Conservation (phyloP, 2,113 vertebrate genomes). For the Oreotragus oreotragus region DNA sequence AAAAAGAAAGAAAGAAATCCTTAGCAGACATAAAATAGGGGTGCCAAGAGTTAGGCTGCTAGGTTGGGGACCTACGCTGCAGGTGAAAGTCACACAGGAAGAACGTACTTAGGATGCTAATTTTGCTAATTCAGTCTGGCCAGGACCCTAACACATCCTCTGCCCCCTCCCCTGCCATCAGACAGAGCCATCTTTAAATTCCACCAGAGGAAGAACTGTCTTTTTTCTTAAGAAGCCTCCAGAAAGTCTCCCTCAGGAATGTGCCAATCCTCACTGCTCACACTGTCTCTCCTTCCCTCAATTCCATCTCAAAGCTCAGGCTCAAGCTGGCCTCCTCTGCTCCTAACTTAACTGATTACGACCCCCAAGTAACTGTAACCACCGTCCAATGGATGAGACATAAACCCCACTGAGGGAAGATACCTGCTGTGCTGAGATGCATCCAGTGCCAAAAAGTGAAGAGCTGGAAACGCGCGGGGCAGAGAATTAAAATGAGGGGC, state of each 20-base stretch:
- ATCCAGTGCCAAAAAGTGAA: constrained; percentile 94
- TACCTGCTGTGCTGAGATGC: constrained; percentile 99
- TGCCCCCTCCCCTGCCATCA: neutral
- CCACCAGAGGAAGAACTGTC: neutral
- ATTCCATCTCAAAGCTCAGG: neutral
- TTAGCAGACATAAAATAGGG: neutral
- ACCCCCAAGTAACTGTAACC: neutral
- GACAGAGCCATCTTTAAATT: neutral
- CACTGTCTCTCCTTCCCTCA: neutral
- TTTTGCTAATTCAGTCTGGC: neutral
- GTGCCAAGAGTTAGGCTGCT: neutral
- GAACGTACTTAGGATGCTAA: neutral
- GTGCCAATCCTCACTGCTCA: neutral
- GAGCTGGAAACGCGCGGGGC: constrained; percentile 92
- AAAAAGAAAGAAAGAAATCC: neutral
- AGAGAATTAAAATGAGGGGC: constrained; percentile 97
- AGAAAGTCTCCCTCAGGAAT: neutral
- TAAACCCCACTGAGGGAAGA: constrained; percentile 69
- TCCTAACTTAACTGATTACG: neutral
- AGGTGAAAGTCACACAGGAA: neutral
- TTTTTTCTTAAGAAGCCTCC: neutral
- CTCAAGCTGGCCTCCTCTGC: neutral
- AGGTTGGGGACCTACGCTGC: neutral
- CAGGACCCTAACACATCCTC: neutral
- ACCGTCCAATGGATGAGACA: neutral